Evolutionary conservation across 2,113 vertebrate genomes (phyloP), one percentile per base, ranked within the genome.

Genomic region (Lepus timidus): DNA sequence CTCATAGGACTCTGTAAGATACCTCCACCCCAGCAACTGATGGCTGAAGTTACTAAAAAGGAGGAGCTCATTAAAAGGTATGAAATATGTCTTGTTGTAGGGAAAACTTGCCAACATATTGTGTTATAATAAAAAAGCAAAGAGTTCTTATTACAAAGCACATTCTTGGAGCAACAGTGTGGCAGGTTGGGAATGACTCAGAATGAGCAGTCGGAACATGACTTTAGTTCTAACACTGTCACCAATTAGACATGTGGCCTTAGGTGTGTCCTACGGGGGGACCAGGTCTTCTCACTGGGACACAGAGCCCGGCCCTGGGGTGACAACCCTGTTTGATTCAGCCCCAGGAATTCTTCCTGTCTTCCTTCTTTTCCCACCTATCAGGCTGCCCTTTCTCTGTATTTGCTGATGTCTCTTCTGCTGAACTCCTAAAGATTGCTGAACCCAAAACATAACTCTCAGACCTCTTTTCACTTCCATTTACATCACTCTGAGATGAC

Each of bases 1-100:
- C 88, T 68, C 85, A 33, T 78, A 98, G 98, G 98, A 31, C 96
- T 96, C 91, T 98, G 97, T 90, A 96, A 97, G 82, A 96, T 98
- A 44, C 98, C 98, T 94, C 55, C 98, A 9, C 2, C 95, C 71
- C 96, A 87, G 88, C 98, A 67, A 91, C 44, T 98, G 97, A 98
- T 98, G 96, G 97, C 95, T 6, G 98, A 98, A 7, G 92, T 96
- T 87, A 93, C 16, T 8, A 96, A 96, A 95, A 96, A 71, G 93
- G 94, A 98, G 62, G 71, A 94, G 0, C 85, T 80, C 0, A 95
- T 90, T 27, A 92, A 97, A 95, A 98, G 97, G 98, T 98, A 94
- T 0, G 78, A 96, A 87, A 83, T 73, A 25, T 52, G 55, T 2
- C 49, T 61, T 39, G 4, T 33, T 55, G 5, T 36, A 62, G 44